These are phyloP conservation scores for Margarornis squamiger DNA, from an alignment of 2,797 vertebrate genomes.

Conservation along the genomic window DNA sequence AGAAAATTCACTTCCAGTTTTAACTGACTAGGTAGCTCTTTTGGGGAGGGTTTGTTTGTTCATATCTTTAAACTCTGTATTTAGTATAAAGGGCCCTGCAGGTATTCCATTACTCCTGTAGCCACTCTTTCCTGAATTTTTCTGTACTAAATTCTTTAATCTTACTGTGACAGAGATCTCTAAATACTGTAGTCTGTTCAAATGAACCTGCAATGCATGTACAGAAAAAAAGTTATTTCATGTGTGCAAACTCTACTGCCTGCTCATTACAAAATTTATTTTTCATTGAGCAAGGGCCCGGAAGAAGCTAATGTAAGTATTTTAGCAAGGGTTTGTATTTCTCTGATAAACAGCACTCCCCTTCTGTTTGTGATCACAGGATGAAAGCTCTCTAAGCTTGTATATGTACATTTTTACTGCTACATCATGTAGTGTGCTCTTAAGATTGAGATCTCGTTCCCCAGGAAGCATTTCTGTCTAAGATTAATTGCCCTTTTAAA, in stretches of 20 bases:
- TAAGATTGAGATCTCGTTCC: constrained; percentile 81
- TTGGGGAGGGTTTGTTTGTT: not conserved
- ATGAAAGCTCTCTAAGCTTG: constrained; percentile 78
- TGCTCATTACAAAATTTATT: constrained; percentile 54
- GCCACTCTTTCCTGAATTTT: not conserved
- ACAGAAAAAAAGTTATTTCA: not conserved
- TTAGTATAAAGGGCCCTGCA: not conserved
- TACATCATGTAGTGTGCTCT: constrained; percentile 79
- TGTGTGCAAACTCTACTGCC: not conserved
- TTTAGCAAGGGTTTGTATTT: constrained; percentile 75
- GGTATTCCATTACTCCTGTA: not conserved
- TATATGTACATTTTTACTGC: constrained; percentile 81
- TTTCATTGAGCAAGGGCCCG: constrained; percentile 34
- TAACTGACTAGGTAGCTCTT: not conserved
- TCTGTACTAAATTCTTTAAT: not conserved
- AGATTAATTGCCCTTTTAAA: constrained; percentile 85
- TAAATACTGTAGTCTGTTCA: not conserved
- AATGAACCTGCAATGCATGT: not conserved
- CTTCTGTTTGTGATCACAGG: constrained; percentile 81
- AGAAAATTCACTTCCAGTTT: not conserved
- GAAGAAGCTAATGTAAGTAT: constrained; percentile 76
- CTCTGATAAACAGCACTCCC: constrained; percentile 77
- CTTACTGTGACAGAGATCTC: not conserved
- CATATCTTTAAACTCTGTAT: not conserved
- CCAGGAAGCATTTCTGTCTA: constrained; percentile 80